Conservation (phyloP, 2,113 vertebrate species). For the Pyxicephalus adspersus region DNA sequence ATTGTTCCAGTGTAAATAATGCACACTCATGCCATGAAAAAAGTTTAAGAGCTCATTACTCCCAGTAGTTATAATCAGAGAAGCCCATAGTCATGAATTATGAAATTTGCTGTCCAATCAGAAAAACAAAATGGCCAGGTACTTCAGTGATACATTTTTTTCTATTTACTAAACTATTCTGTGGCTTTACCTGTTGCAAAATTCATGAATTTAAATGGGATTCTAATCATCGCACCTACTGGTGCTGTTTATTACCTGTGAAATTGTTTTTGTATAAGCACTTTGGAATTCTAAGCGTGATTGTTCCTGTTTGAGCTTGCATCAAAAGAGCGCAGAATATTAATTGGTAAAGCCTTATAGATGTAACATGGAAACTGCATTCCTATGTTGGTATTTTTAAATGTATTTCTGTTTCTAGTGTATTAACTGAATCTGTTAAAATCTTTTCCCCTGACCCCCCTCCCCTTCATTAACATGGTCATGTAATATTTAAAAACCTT, state of each 20-base stretch:
- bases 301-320: slow-evolving; percentile 21
- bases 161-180: slow-evolving; percentile 36
- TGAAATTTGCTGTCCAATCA: not conserved
- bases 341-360: not conserved
- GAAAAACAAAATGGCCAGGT: not conserved
- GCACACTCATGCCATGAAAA: not conserved
- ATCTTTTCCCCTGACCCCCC: too few relatives aligned
- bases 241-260: slow-evolving; percentile 50
- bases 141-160: not conserved
- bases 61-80: not conserved
- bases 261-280: slow-evolving; percentile 48
- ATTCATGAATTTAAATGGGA: slow-evolving; percentile 55
- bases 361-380: too few relatives aligned
- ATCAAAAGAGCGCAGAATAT: slow-evolving; percentile 24
- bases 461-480: too few relatives aligned
- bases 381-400: too few relatives aligned
- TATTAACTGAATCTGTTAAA: too few relatives aligned
- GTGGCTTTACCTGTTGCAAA: slow-evolving; percentile 35
- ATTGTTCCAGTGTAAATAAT: not conserved
- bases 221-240: slow-evolving; percentile 41
- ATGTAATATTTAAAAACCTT: too few relatives aligned
- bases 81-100: slow-evolving; percentile 13
- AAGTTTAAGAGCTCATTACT: not conserved
- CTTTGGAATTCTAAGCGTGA: slow-evolving; percentile 31
- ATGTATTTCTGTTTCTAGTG: too few relatives aligned